Evolutionary conservation across 2,888 invertebrate species (phyloP), one percentile per base, ranked within the genome.

Genomic region (Xestia sexstrigata): DNA sequence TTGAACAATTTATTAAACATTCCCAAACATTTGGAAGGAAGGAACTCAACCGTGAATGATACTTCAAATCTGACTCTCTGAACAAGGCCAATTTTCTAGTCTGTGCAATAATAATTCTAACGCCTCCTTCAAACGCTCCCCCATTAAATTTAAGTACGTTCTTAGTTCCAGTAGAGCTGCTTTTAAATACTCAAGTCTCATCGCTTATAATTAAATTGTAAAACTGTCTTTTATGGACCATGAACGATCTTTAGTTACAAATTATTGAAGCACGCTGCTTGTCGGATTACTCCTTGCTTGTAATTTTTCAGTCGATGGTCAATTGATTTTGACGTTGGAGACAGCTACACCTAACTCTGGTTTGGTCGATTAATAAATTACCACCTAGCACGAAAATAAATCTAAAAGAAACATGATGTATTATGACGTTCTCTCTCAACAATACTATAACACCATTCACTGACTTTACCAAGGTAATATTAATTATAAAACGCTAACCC

Each of bases 141-240:
- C 86, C 87, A 88, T 92, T 89, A 91, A 91, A 89, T 88, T 89
- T 88, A 90, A 91, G 89, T 88, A 91, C 88, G 87, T 87, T 89
- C 89, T 91, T 89, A 89, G 91, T 90, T 89, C 88, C 91, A 90
- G 88, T 84, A 81, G 88, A 89, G 89, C 88, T 88, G 87, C 74
- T 87, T 89, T 88, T 87, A 90, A 91, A 89, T 88, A 87, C 86
- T 87, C 85, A 80, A 87, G 87, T 83, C 88, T 89, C 89, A 88
- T 90, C 84, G 81, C 79, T 88, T 86, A 87, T 89, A 90, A 91
- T 90, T 88, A 89, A 89, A 90, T 89, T 91, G 88, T 89, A 84
- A 89, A 87, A 89, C 84, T 88, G 84, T 85, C 62, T 85, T 88
- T 88, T 87, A 86, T 81, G 80, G 83, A 82, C 76, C 83, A 82